A percentile compares a stretch with the other conserved stretches of the same genome.
These are phyloP conservation scores for Glandiceps talaboti DNA, from an alignment of 53 echinoderm and acorn worm species.

Conservation along the genomic window DNA sequence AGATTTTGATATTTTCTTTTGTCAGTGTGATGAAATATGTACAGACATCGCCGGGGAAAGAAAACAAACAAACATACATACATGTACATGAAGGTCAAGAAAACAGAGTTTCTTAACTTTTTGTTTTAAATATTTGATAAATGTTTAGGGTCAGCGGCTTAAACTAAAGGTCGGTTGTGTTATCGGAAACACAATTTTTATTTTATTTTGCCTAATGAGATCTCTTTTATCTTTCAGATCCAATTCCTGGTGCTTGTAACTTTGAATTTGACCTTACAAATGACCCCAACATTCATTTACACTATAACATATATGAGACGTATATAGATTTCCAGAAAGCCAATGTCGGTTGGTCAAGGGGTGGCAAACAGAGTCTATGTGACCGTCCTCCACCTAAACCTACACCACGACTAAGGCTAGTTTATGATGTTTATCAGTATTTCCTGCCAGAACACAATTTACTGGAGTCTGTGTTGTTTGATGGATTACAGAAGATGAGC, in stretches of 20 bases:
- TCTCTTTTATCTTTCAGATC: no score
- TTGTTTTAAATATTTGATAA: no score
- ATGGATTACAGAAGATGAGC: constrained; percentile 56
- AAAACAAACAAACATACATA: no score
- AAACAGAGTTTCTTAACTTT: no score
- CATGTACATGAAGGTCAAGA: no score
- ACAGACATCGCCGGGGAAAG: no score
- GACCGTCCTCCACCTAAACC: neutral
- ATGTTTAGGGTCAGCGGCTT: no score
- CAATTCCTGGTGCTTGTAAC: constrained; percentile 80
- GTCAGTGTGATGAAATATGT: no score
- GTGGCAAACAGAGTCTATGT: constrained; percentile 16
- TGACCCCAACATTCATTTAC: constrained; percentile 65
- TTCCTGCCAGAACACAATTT: constrained; percentile 30
- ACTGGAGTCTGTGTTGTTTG: constrained; percentile 17
- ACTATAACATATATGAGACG: constrained; percentile 24
- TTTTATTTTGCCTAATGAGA: no score
- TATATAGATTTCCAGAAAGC: constrained; percentile 49
- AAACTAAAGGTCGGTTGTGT: no score
- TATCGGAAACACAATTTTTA: no score
- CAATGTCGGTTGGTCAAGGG: constrained; percentile 38
- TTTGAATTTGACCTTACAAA: constrained; percentile 40
- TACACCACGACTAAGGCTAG: constrained; percentile 21
- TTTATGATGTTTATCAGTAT: constrained; percentile 52
- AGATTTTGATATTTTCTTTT: no score